Evolutionary conservation across 2,888 invertebrate genomes (phyloP), one percentile per base, ranked within the genome.

Genomic region (Epinotia ramella): DNA sequence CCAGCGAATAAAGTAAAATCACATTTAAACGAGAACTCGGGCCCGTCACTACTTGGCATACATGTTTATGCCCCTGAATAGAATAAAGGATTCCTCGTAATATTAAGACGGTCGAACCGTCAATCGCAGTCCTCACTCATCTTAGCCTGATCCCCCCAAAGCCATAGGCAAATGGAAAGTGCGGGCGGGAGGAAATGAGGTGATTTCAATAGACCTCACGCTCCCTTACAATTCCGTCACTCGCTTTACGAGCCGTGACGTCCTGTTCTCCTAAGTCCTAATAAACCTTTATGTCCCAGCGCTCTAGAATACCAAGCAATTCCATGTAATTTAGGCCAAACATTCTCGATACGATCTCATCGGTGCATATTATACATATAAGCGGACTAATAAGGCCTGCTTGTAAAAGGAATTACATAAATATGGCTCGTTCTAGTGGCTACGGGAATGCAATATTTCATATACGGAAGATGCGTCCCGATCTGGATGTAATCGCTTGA

Each of bases 401-500:
- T 76, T 76, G 76, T 76, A 76, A 76, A 76, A 76, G 76, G 76
- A 40, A 62, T 72, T 57, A 67, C 66, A 67, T 76, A 33, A 67
- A 76, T 76, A 76, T 76, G 76, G 76, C 57, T 46, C n/a, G 71
- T 72, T 46, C 65, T 59, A 67, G 62, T 71, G 57, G 71, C 63
- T 44, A 33, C 16, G 62, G 74, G 77, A 73, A 73, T 73, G 73
- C 60, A 57, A 76, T 70, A 72, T 78, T 63, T 76, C 78, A 78
- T 78, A 71, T 76, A 78, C 78, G 77, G 74, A 77, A 77, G 78
- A 76, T 72, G 71, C 67, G 57, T 64, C 72, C 57, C 60, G 72
- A 68, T 71, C 75, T 68, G 69, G 75, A 77, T 66, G 80, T 76
- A 74, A 74, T 78, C 78, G 78, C 79, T 85, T 82, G 77, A 82